Percentiles rank a stretch among this genome's conserved stretches.
Evolutionary conservation across 2,797 vertebrate genomes (phyloP).

Genomic region (Macropus fuliginosus): DNA sequence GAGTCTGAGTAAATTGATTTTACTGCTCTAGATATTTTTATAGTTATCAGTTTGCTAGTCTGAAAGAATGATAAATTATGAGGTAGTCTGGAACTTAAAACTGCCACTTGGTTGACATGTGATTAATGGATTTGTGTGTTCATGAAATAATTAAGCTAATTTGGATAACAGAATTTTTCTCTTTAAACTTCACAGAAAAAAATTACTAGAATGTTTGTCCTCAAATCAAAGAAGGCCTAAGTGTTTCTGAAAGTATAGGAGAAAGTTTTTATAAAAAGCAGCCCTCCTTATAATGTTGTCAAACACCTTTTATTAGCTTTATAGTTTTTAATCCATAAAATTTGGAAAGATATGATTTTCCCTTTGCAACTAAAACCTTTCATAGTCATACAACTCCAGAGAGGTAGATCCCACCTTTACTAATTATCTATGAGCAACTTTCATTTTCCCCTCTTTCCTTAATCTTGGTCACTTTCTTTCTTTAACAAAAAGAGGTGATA

Average conservation of each 20-base stretch:
- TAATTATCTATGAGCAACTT: neutral
- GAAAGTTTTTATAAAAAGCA: conserved; percentile 22
- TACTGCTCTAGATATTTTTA: conserved; percentile 15
- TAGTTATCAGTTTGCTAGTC: neutral
- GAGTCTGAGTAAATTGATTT: conserved; percentile 30
- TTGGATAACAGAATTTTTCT: neutral
- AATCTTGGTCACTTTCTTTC: neutral
- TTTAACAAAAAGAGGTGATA: neutral
- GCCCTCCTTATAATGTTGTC: conserved; percentile 1
- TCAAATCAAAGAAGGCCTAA: neutral
- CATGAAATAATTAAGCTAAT: neutral
- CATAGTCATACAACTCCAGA: neutral
- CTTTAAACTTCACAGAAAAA: neutral
- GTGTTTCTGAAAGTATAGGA: neutral
- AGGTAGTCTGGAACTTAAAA: neutral
- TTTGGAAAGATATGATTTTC: neutral
- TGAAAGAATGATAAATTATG: conserved; percentile 11
- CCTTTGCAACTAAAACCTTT: neutral
- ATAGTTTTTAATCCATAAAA: neutral
- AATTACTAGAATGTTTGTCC: neutral
- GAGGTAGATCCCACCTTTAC: neutral
- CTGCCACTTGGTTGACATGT: neutral
- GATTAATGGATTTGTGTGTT: conserved; percentile 30
- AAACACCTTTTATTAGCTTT: neutral
- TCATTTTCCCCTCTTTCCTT: conserved; percentile 40